A percentile compares a stretch with the other conserved stretches of the same genome.
phyloP scores from a whole-genome alignment of 2,113 vertebrate genomes.

The Muntiacus muntjak region DNA sequence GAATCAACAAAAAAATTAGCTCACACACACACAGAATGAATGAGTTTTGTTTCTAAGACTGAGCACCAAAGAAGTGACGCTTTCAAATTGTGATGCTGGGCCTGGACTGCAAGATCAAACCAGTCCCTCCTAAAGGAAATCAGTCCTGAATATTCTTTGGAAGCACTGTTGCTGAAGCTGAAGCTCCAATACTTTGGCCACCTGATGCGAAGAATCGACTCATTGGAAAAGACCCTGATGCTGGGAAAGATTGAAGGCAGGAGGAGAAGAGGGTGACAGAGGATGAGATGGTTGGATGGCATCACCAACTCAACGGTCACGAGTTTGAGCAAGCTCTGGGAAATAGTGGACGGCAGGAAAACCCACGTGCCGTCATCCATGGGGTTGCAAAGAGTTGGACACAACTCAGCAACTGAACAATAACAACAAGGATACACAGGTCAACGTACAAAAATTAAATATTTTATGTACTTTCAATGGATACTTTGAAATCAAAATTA shows the following conservation, averaged over 20 bases:
- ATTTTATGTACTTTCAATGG: neutral
- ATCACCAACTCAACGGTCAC: rapidly evolving
- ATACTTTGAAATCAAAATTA: neutral
- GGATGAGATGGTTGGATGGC: neutral
- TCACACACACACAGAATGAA: neutral
- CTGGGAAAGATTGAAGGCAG: neutral
- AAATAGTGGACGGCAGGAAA: rapidly evolving
- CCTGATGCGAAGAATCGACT: rapidly evolving
- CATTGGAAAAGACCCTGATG: neutral
- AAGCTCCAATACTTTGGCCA: neutral
- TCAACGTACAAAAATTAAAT: neutral
- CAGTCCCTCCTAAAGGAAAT: rapidly evolving
- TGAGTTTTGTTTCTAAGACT: neutral
- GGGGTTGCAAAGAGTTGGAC: neutral
- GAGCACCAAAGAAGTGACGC: neutral
- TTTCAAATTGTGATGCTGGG: neutral
- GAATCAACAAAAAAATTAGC: neutral
- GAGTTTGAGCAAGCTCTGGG: neutral
- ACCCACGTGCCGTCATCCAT: rapidly evolving
- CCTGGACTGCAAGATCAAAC: neutral
- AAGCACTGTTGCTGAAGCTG: neutral
- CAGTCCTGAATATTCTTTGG: neutral
- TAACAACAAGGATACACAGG: neutral
- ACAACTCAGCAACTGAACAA: neutral
- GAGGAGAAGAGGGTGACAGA: neutral